A percentile compares a stretch with the other conserved stretches of the same genome.
Evolutionary conservation across 2,113 vertebrate species (phyloP).

Genomic region (Lophochroa leadbeateri): DNA sequence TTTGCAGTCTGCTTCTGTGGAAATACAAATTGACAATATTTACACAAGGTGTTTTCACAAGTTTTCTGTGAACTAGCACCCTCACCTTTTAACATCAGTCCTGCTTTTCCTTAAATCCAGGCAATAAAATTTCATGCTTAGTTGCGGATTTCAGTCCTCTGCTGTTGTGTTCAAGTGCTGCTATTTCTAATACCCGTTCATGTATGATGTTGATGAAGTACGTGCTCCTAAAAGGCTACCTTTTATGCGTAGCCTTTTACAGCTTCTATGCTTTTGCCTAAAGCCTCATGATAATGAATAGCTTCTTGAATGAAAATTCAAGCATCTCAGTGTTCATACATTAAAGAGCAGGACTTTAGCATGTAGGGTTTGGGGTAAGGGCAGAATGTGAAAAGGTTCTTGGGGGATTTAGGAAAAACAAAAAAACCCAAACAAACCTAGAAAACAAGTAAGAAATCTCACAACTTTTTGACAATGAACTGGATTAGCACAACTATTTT

Average conservation of each 20-base stretch:
- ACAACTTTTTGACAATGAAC: not conserved
- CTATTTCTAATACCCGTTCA: not conserved
- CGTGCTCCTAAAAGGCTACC: not conserved
- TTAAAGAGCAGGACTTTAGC: not conserved
- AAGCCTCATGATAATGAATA: not conserved
- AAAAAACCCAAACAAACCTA: not conserved
- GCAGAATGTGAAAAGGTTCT: not conserved
- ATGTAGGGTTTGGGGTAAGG: rapidly evolving
- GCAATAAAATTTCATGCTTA: not conserved
- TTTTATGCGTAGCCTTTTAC: not conserved
- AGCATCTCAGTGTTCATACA: not conserved
- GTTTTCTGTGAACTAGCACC: not conserved
- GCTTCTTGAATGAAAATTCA: not conserved
- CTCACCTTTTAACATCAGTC: not conserved
- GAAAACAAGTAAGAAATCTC: not conserved
- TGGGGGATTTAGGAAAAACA: not conserved
- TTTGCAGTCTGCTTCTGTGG: not conserved
- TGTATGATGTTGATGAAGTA: not conserved
- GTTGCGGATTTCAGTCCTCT: not conserved
- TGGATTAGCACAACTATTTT: not conserved
- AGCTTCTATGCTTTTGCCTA: not conserved
- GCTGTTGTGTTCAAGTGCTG: not conserved
- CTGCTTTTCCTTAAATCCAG: not conserved
- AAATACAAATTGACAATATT: not conserved
- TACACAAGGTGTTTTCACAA: not conserved